Percentiles rank a stretch among this genome's conserved stretches.
These are phyloP conservation scores for Xenentodon cancila DNA, from an alignment of 2,797 vertebrate genomes.

Conservation along the genomic window DNA sequence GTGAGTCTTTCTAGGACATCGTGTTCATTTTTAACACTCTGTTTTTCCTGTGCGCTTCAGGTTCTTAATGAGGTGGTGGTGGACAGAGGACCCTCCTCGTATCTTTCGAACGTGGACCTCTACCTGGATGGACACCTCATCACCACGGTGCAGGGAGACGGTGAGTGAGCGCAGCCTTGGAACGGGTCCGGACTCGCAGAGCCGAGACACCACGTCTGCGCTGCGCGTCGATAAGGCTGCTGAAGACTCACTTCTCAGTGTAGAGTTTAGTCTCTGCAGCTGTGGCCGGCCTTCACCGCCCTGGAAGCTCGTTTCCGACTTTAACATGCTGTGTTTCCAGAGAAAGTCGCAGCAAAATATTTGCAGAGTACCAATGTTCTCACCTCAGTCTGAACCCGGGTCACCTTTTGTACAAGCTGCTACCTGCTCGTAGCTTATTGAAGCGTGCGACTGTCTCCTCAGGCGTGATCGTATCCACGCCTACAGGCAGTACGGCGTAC, in stretches of 20 bases:
- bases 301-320: no score
- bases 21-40: background rate
- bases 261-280: conserved; percentile 3
- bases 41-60: conserved; percentile 52
- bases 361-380: no score
- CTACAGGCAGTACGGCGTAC: conserved; percentile 86
- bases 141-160: conserved; percentile 86
- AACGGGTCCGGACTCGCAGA: no score
- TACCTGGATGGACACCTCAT: conserved; percentile 86
- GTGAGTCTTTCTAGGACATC: background rate
- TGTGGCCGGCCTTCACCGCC: background rate
- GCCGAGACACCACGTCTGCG: background rate
- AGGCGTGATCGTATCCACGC: conserved; percentile 87
- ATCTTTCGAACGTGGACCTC: conserved; percentile 86
- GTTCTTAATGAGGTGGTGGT: conserved; percentile 87
- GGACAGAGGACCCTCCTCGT: conserved; percentile 86
- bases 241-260: background rate
- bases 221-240: background rate
- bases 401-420: no score
- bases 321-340: no score
- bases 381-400: no score
- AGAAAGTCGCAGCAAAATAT: no score
- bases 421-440: no score
- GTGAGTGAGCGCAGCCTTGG: conserved; percentile 59
- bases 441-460: background rate